Evolutionary conservation across 2,113 vertebrate species (phyloP), one percentile per base, ranked within the genome.

Genomic region (Mixornis gularis): DNA sequence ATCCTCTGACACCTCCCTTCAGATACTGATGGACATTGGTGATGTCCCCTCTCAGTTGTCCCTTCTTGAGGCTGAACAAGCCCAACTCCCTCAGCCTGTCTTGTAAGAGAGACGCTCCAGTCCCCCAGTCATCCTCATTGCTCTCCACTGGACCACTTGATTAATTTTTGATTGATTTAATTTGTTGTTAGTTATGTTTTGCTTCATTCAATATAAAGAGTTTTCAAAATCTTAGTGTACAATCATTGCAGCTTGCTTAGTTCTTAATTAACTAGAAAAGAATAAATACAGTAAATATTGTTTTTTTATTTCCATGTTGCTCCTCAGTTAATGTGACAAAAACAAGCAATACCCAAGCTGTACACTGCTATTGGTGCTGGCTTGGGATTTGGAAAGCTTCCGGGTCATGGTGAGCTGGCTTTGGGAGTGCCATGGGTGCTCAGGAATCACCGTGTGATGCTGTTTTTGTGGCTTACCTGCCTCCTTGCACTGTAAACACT

Each of bases 401-500:
- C 18, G 17, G 48, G 21, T 6, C 25, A 1, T 2, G 19, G 44
- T 12, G 6, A 40, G 19, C 29, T 48, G 51, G 4, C 21, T 27
- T 12, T 9, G 21, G 22, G 68, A 17, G 17, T 29, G 60, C 3
- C 0, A 0, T 4, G 43, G 60, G 17, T 22, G 40, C 78, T 56
- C 10, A 3, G 84, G 21, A 68, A 15, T 49, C 16, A 4, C n/a
- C 3, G 0, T 0, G 15, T 16, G 8, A 9, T 46, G n/a, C 25
- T 25, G 19, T 5, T 64, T 15, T 27, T 0, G 0, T 8, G 41
- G 71, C 27, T 52, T 21, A 1, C 1, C 0, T 9, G 14, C 24
- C 8, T 41, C 24, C 1, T 0, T 32, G 48, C 9, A 0, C 30
- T 29, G 20, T 14, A 16, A 49, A 18, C 24, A 3, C 65, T 55